Evolutionary conservation across 1,140 invertebrate species (phyloP).

Genomic region (Hermetia illucens): DNA sequence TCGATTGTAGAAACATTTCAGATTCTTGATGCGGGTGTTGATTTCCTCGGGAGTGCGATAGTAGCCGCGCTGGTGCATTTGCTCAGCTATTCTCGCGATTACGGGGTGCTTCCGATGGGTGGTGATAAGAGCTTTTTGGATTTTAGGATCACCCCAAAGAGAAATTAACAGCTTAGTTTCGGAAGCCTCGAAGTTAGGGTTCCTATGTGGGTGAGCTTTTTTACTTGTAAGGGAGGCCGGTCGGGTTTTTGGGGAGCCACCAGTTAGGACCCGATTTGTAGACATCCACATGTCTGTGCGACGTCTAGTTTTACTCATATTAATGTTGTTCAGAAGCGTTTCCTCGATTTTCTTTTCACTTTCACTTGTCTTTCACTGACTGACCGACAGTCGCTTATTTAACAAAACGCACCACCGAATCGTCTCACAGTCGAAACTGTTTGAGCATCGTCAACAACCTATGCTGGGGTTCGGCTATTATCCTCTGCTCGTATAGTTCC

Average conservation of each 20-base stretch:
- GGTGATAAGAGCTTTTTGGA: constrained; percentile 37
- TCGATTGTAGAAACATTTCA: constrained; percentile 40
- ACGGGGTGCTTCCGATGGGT: constrained; percentile 39
- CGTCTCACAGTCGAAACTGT: too few species aligned
- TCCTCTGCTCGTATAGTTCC: too few species aligned
- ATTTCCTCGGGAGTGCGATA: constrained; percentile 39
- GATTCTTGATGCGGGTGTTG: constrained; percentile 37
- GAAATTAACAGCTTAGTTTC: constrained; percentile 39
- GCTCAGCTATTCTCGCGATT: constrained; percentile 35
- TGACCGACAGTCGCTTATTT: too few species aligned
- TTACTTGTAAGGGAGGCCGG: too few species aligned
- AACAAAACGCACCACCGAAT: too few species aligned
- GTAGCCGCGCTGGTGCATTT: constrained; percentile 40
- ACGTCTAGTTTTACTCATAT: too few species aligned
- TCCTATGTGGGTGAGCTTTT: constrained; percentile 12
- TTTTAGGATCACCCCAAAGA: constrained; percentile 37
- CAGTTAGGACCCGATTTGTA: constrained; percentile 12
- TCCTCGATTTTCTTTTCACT: too few species aligned
- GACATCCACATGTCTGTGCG: constrained; percentile 16
- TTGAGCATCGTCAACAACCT: too few species aligned
- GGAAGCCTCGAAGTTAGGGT: constrained; percentile 39
- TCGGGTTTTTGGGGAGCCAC: constrained; percentile 6
- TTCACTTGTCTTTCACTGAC: too few species aligned
- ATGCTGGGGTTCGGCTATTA: too few species aligned
- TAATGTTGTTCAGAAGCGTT: too few species aligned